phyloP scores from a whole-genome alignment of 2,797 vertebrate species.

The Amniataba percoides region DNA sequence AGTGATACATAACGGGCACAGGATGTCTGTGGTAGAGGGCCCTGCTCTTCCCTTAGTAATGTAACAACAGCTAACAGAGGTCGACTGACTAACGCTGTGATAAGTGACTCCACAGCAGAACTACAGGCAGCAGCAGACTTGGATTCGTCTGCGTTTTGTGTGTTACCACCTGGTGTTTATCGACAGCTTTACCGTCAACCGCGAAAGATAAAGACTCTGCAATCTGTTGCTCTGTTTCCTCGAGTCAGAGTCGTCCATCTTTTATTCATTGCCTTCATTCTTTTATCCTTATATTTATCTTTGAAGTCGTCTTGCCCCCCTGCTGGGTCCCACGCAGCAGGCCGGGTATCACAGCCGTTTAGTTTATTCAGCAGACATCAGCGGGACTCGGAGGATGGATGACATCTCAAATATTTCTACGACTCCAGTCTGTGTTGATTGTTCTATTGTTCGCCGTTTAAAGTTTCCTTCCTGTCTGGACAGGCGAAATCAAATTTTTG shows the following conservation, averaged over 20 bases:
- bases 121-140: background rate
- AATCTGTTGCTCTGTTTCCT: conserved; percentile 34
- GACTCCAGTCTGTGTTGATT: conserved; percentile 24
- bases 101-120: background rate
- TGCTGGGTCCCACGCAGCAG: conserved; percentile 23
- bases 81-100: background rate
- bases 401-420: conserved; percentile 27
- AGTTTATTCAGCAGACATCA: conserved; percentile 29
- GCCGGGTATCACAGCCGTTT: conserved; percentile 17
- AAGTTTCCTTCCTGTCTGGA: conserved; percentile 8
- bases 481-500: conserved; percentile 4
- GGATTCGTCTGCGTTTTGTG: background rate
- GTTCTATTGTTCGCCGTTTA: background rate
- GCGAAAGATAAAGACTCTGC: conserved; percentile 7
- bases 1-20: background rate
- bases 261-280: conserved; percentile 45
- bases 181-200: conserved; percentile 17
- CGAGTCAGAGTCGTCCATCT: conserved; percentile 13
- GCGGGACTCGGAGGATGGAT: background rate
- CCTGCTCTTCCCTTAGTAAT: background rate
- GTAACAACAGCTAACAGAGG: background rate
- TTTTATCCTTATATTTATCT: conserved; percentile 40
- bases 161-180: conserved; percentile 1
- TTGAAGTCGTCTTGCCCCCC: conserved; percentile 40
- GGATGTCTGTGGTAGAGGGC: background rate